Base-by-base conservation (phyloP, 1,140 invertebrate genomes). In the Rhynchophorus ferrugineus region DNA sequence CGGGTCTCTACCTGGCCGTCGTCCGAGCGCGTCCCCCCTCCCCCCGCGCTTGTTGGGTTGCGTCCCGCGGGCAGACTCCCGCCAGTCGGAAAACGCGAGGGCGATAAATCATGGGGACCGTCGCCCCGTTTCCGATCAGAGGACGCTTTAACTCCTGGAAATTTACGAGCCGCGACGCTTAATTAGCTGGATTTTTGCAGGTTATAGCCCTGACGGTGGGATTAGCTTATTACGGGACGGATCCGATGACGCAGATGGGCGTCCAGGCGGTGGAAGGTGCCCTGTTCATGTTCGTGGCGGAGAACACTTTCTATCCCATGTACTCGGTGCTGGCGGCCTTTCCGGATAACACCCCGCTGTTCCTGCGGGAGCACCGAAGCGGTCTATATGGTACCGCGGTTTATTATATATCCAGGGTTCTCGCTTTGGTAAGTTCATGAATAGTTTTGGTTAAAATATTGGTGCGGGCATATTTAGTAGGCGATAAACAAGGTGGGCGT, bases 231-330 rank as follows among this genome's bases (percentile, higher is more conserved):
- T 72, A 83, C 1, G 84, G 84, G 14, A 80, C 83, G 2, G 77
- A 80, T 8, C 62, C 67, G 1, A 64, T 81, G 0, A 80, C 84
- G 34, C 89, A 92, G 65, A 70, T 77, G 6, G 88, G 88, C 1
- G 79, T 91, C 11, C 89, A 91, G 67, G 82, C 87, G 17, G 79
- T 89, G 1, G 85, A 91, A 70, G 89, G 89, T 8, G 82, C 83
- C 0, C 66, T 91, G 1, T 91, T 91, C 63, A 81, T 91, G 17
- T 78, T 91, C 64, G 87, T 91, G 29, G 80, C 86, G 0, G 89
- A 93, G 72, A 91, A 91, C 60, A 87, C 87, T 2, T 93, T 90
- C 69, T 80, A 81, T 37, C 85, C 88, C 0, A 89, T 91, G 85
- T 91, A 91, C 65, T 81, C 85, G 0, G 84, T 87, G 1, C 72